Evolutionary conservation across 2,113 vertebrate species (phyloP), one percentile per base, ranked within the genome.

Genomic region (Podocnemis expansa): DNA sequence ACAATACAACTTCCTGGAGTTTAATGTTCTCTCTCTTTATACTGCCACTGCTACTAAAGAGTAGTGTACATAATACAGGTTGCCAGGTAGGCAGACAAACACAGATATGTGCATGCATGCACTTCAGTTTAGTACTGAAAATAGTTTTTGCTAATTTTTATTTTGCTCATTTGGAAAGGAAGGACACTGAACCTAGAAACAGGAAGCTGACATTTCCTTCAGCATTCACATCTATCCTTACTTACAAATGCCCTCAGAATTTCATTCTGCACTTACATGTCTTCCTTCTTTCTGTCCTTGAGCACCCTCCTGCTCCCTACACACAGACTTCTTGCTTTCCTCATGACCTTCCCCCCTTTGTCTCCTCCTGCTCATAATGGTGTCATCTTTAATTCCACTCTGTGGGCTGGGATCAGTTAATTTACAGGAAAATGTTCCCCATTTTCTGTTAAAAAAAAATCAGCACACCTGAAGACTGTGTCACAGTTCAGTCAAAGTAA

Each of bases 11-110:
- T 67, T 19, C n/a, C 60, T 5, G 34, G 60, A 67, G 17, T n/a
- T 67, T 16, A 67, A 21, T n/a, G 19, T 19, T 19, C 34, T n/a
- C 10, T 16, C 8, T n/a, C 60, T 67, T n/a, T 8, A 19, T n/a
- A 67, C 60, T 67, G 34, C 34, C 16, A 19, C 34, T 9, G 17
- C 60, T 67, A n/a, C 16, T 34, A n/a, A 63, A 67, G 29, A 60
- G 27, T 16, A 1, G 34, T 88, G 13, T 3, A 84, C 0, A 5
- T 22, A 80, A 78, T 5, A 88, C 1, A 73, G 0, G 14, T 38
- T 51, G 47, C 11, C 10, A 55, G 11, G 2, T 2, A n/a, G 31
- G 21, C 5, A 58, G 2, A 89, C 4, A 52, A 12, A 31, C 6
- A 88, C 47, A 83, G 4, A 38, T 5, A 11, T 9, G 14, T 63